Evolutionary conservation across 2,888 invertebrate species (phyloP), one percentile per base, ranked within the genome.

Genomic region (Rhodophaea formosa): DNA sequence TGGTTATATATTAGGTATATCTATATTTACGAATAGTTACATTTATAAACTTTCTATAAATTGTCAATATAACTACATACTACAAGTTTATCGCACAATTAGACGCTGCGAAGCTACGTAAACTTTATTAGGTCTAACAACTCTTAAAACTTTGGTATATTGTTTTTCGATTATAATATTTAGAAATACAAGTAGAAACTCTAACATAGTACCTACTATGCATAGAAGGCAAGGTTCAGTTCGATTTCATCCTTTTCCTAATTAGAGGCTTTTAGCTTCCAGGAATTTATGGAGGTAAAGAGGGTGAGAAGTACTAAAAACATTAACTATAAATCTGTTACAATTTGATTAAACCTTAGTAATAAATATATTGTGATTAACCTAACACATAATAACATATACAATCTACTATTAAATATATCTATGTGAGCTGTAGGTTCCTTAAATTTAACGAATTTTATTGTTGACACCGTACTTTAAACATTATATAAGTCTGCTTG

Each of bases 101-200:
- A n/a, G 23, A 23, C 23, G 23, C 23, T 23, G 12, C 35, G 35
- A 10, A 35, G 8, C 10, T 35, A 35, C 12, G 3, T 35, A 10
- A 35, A 23, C 23, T 12, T 35, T 35, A 12, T 10, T 12, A 35
- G 8, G 32, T 35, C 8, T 8, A 39, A 59, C 55, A 44, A 54
- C 44, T 42, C 46, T 57, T 57, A 43, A 57, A 59, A 59, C 52
- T 58, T 61, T 61, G 57, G 61, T 60, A 53, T 55, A 56, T 47
- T 56, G 42, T 23, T 54, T 15, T 49, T 44, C 52, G 42, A 35
- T 58, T 56, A 60, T 58, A 53, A 52, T 55, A 49, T 30, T 51
- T 56, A 59, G 52, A 63, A 61, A 54, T 62, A 64, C 58, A 56
- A 59, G 56, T 49, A 8, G 39, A 32, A 49, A 16, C n/a, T 32